phyloP scores from a whole-genome alignment of 2,888 invertebrate species.

The Leptinotarsa rubiginosa region DNA sequence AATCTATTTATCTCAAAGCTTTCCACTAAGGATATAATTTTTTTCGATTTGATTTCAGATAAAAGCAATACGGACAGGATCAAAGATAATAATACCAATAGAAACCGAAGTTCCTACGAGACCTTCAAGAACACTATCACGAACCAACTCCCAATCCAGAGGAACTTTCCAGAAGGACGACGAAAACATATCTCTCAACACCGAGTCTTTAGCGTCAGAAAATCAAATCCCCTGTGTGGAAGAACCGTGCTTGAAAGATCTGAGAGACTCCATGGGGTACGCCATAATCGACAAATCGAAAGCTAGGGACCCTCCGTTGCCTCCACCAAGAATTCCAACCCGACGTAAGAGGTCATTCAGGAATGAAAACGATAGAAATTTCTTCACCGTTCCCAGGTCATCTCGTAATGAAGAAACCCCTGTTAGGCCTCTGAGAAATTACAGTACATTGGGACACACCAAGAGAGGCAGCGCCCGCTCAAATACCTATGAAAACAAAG shows the following conservation, averaged over 20 bases:
- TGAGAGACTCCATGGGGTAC: constrained; percentile 72
- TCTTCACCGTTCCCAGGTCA: constrained; percentile 75
- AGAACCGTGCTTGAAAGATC: constrained; percentile 62
- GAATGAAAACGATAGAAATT: constrained; percentile 69
- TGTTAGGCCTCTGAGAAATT: constrained; percentile 71
- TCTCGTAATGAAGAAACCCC: constrained; percentile 67
- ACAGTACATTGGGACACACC: constrained; percentile 71
- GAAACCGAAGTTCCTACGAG: constrained; percentile 67
- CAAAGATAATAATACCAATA: constrained; percentile 74
- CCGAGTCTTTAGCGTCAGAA: constrained; percentile 70
- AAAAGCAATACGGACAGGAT: constrained; percentile 75
- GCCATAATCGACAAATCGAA: constrained; percentile 81
- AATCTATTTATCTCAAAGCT: too few relatives aligned
- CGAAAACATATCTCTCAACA: constrained; percentile 61
- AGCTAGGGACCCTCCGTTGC: constrained; percentile 66
- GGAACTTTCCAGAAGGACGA: constrained; percentile 31
- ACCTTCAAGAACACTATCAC: constrained; percentile 70
- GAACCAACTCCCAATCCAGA: constrained; percentile 67
- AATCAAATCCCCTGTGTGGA: constrained; percentile 55
- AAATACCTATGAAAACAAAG: constrained; percentile 64
- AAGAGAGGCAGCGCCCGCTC: constrained; percentile 47
- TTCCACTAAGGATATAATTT: background rate
- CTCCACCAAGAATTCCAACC: constrained; percentile 74
- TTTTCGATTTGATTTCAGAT: constrained; percentile 67
- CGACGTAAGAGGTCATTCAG: constrained; percentile 55